Evolutionary conservation across 2,888 invertebrate species (phyloP).

Genomic region (Lithodes maja): DNA sequence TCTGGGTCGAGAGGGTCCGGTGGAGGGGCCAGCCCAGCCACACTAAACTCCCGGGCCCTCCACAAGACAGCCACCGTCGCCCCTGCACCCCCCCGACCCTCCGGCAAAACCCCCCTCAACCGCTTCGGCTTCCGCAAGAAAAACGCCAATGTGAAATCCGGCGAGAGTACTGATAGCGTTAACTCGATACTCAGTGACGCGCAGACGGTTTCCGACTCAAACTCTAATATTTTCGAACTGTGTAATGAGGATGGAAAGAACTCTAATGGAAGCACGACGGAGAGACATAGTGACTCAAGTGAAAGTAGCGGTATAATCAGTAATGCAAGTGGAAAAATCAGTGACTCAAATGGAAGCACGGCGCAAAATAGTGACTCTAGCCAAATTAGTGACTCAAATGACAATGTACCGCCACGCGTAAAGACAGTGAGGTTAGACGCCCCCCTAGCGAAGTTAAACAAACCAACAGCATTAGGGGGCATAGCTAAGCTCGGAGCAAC

Average conservation of each 20-base stretch:
- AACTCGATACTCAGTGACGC: conserved; percentile 69
- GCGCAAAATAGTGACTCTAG: too few relatives aligned
- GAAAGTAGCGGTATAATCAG: neutral
- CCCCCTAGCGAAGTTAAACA: conserved; percentile 9
- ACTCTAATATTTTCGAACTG: conserved; percentile 62
- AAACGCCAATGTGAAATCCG: conserved; percentile 45
- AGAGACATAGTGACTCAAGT: conserved; percentile 9
- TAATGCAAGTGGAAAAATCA: neutral
- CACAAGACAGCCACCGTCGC: conserved; percentile 59
- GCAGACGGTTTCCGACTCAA: conserved; percentile 67
- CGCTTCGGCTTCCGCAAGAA: conserved; percentile 61
- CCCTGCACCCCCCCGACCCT: conserved; percentile 50
- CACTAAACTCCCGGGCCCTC: conserved; percentile 39
- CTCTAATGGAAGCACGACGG: conserved; percentile 15
- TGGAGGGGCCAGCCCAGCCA: conserved; percentile 48
- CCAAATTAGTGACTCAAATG: neutral
- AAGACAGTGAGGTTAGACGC: conserved; percentile 14
- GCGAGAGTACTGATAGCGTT: conserved; percentile 69
- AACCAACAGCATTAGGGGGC: neutral
- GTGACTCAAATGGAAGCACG: neutral
- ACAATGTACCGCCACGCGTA: neutral
- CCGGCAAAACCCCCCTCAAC: conserved; percentile 46
- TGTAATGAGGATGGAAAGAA: conserved; percentile 55
- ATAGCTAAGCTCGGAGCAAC: neutral
- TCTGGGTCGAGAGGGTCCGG: conserved; percentile 53